Base-by-base conservation (phyloP, 1,140 invertebrate genomes). In the Bombus impatiens region DNA sequence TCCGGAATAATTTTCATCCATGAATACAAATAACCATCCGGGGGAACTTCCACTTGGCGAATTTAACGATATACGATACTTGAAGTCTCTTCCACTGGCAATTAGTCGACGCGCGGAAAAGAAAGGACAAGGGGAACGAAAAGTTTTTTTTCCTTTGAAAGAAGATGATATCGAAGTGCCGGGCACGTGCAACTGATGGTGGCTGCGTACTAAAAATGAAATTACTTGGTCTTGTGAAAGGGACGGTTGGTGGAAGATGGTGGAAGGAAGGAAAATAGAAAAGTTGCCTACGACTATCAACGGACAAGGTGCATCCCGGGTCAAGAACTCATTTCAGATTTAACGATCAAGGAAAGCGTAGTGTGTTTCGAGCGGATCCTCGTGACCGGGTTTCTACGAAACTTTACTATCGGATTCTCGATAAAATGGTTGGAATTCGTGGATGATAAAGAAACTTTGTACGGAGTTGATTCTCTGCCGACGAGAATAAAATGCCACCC, bases 271-370 rank as follows among this genome's bases (percentile, higher is more conserved):
- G 59, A 77, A 82, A 89, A 86, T 80, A 87, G 85, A 47, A 65
- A 90, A 87, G 70, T 65, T 84, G 65, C 47, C 32, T 42, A 47
- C 40, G 78, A 65, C 67, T 72, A 82, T 44, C 42, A n/a, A 18
- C 32, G 86, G 75, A 40, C 40, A 70, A 53, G 62, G 67, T 40
- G 47, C 72, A 84, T 76, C 71, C 71, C 72, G 53, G 74, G 77
- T 89, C 78, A 89, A 89, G 88, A 89, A 84, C 81, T 90, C 88
- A 90, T 90, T 90, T 89, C 88, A 78, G 78, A 87, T 90, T 90
- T 90, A 89, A 90, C 85, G 88, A 89, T 67, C 81, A 57, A 71
- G n/a, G 57, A 62, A 67, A 57, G 6, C 53, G n/a, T 22, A 47
- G 18, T 62, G 44, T 37, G 62, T 84, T 47, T 35, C 62, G 65